A percentile compares a stretch with the other conserved stretches of the same genome.
Conservation (phyloP, 2,797 vertebrate species). For the Catostomus latipinnis region DNA sequence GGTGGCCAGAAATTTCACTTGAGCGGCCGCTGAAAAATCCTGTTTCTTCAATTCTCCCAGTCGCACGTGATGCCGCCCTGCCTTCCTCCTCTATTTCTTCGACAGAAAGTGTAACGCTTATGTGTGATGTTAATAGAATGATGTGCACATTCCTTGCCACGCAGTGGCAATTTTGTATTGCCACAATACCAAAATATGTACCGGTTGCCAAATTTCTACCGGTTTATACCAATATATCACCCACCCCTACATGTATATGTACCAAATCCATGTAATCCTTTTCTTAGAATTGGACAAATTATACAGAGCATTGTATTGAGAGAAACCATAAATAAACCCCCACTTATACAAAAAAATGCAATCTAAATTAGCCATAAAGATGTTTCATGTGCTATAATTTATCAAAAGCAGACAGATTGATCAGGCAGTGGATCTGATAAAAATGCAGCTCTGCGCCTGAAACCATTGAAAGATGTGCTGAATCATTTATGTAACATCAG, state of each 20-base stretch:
- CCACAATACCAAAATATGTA: too few species aligned
- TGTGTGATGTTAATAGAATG: too few species aligned
- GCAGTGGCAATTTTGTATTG: too few species aligned
- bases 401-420: neutral
- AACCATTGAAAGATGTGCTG: neutral
- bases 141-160: too few species aligned
- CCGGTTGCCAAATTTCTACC: too few species aligned
- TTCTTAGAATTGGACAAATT: neutral
- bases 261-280: neutral
- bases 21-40: too few species aligned
- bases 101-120: too few species aligned
- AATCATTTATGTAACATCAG: constrained; percentile 14
- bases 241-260: neutral
- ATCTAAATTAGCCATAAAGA: neutral
- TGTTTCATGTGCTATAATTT: neutral
- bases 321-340: neutral
- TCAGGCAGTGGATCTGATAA: neutral
- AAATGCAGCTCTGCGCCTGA: neutral
- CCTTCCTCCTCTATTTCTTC: too few species aligned
- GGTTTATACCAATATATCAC: too few species aligned
- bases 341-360: neutral
- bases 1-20: too few species aligned
- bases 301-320: neutral
- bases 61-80: too few species aligned
- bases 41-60: too few species aligned